Percentiles rank a stretch among this genome's conserved stretches.
phyloP scores from a whole-genome alignment of 2,113 vertebrate genomes.

The Nesogale talazaci region DNA sequence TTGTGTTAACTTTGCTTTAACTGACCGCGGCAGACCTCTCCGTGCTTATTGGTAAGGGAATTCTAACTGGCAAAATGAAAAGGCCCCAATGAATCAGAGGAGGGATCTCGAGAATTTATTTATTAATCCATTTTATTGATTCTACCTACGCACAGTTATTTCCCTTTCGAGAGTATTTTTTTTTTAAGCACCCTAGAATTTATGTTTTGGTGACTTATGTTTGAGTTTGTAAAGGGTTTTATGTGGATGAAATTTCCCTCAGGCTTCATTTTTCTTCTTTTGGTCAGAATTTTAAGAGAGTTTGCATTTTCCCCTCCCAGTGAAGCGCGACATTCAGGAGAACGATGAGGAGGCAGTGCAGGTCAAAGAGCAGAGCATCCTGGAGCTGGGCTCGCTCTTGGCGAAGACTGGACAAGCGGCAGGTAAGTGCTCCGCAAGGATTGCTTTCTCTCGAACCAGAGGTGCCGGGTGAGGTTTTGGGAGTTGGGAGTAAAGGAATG shows the following conservation, averaged over 20 bases:
- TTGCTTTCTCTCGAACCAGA: slow-evolving; percentile 18
- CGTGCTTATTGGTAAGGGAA: slow-evolving; percentile 16
- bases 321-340: slow-evolving; percentile 98
- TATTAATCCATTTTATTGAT: not conserved
- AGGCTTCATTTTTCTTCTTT: slow-evolving; percentile 33
- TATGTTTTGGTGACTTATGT: slow-evolving; percentile 25
- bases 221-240: slow-evolving; percentile 42
- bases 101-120: not conserved
- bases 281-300: slow-evolving; percentile 55
- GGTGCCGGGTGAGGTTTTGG: not conserved
- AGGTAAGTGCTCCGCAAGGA: slow-evolving; percentile 85
- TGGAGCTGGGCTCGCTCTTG: slow-evolving; percentile 96
- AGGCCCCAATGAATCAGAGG: slow-evolving; percentile 7
- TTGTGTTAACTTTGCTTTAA: slow-evolving; percentile 66
- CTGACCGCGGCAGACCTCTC: not conserved
- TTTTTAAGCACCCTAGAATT: slow-evolving; percentile 1
- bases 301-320: slow-evolving; percentile 82
- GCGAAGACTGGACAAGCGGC: slow-evolving; percentile 99
- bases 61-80: slow-evolving; percentile 48
- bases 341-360: slow-evolving; percentile 97
- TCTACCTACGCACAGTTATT: not conserved
- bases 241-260: slow-evolving; percentile 36
- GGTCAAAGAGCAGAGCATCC: slow-evolving; percentile 99
- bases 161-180: slow-evolving; percentile 5
- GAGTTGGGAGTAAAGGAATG: not conserved